Evolutionary conservation across 2,113 vertebrate species (phyloP).

Genomic region (Montifringilla adamsi): DNA sequence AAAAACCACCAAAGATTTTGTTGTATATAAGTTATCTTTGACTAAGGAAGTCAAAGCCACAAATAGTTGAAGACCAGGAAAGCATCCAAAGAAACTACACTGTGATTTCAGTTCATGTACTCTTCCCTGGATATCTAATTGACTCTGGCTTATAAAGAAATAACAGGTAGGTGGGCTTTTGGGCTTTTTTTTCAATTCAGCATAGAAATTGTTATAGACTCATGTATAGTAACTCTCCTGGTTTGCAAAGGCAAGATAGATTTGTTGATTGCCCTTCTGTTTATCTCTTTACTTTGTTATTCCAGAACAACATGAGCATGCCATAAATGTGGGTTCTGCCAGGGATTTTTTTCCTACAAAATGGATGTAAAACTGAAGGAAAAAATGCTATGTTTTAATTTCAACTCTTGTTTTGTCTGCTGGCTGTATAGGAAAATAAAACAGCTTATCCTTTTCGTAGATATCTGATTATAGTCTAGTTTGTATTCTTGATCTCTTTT

Average conservation of each 20-base stretch:
- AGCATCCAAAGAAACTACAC: neutral
- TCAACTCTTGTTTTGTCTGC: neutral
- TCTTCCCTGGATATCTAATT: neutral
- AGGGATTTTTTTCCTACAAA: neutral
- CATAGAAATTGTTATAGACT: neutral
- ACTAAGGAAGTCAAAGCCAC: neutral
- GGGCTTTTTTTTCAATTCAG: neutral
- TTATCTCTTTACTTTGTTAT: neutral
- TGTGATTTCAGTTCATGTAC: neutral
- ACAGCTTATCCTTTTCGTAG: neutral
- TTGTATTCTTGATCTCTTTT: neutral
- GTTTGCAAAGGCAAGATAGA: neutral
- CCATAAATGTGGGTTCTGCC: neutral
- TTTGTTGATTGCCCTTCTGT: neutral
- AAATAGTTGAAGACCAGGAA: neutral
- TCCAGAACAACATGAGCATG: neutral
- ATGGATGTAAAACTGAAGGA: neutral
- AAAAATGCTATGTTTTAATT: neutral
- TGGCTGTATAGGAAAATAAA: neutral
- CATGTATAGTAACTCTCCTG: neutral
- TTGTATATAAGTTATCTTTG: neutral
- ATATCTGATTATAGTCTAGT: neutral
- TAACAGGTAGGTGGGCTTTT: neutral
- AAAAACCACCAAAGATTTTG: neutral
- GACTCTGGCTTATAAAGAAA: neutral